A percentile compares a stretch with the other conserved stretches of the same genome.
Evolutionary conservation across 2,888 invertebrate species (phyloP).

Genomic region (Sinohyriopsis cumingii): DNA sequence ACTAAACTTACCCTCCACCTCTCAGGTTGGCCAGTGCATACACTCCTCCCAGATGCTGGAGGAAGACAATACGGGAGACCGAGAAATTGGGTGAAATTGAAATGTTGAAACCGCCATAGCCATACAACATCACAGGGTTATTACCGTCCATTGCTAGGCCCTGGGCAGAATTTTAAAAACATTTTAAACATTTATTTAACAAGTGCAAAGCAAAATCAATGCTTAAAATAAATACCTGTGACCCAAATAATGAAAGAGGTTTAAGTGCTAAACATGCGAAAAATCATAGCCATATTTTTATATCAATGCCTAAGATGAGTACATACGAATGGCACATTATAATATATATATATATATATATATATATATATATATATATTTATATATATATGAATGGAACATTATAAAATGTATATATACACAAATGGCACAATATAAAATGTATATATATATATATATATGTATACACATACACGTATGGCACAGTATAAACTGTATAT

Average conservation of each 20-base stretch:
- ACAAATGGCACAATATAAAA: too few species aligned
- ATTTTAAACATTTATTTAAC: background rate
- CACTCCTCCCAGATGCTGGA: constrained; percentile 90
- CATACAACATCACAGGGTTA: constrained; percentile 91
- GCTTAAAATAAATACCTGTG: background rate
- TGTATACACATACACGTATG: too few species aligned
- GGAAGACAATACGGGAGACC: constrained; percentile 88
- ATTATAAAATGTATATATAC: too few species aligned
- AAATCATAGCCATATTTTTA: too few species aligned
- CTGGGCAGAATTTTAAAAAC: constrained; percentile 72
- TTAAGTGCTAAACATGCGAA: too few species aligned
- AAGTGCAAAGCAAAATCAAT: constrained; percentile 5
- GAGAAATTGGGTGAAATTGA: constrained; percentile 92
- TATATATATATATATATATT: too few species aligned
- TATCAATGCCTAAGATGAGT: too few species aligned
- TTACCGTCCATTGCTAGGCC: constrained; percentile 79
- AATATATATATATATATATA: too few species aligned
- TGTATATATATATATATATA: too few species aligned
- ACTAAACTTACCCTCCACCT: constrained; percentile 88
- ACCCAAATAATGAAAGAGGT: background rate
- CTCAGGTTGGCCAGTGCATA: constrained; percentile 94
- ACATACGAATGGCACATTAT: too few species aligned
- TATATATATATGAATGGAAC: too few species aligned
- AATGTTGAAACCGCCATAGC: constrained; percentile 97
- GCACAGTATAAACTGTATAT: too few species aligned